Evolutionary conservation across 2,113 vertebrate species (phyloP), one percentile per base, ranked within the genome.

Genomic region (Tyrannus savana): DNA sequence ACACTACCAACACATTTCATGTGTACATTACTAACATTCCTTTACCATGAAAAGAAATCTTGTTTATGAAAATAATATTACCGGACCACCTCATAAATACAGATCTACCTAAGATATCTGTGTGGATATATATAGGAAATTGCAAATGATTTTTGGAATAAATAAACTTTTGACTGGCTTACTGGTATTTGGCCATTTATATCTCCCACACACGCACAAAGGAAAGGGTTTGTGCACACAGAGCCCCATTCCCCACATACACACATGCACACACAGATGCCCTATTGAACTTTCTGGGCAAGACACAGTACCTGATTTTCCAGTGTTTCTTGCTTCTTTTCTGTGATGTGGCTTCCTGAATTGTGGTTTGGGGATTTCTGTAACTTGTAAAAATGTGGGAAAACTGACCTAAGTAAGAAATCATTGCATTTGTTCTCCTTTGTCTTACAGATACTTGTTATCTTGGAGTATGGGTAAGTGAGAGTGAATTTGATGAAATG

Each of bases 181-280:
- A 25, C 37, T 49, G 17, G 2, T 52, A 31, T 72, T 60, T 14
- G 13, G 3, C 6, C 22, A 56, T 5, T 69, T 47, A 19, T 4
- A 19, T 67, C 8, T 15, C 42, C 22, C 9, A 23, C 9, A 30
- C 16, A 42, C 8, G 9, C 6, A 31, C 19, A 64, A 64, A 31
- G 15, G 63, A 28, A 63, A 42, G 19, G 13, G 25, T 8, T 4
- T 66, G 60, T 63, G 39, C 5, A 24, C 2, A 44, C 4, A 17
- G 22, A 47, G 4, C 10, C 8, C 4, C 3, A 2, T 4, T 28
- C 7, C 23, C 4, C 2, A 24, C 28, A n/a, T 3, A 42, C 8
- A 13, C 14, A 10, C 8, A 27, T 7, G 24, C 3, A 1, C 8
- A 2, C 23, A 4, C 5, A 46, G 1, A 30, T 0, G 0, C 7